Percentiles rank a stretch among this genome's conserved stretches.
Evolutionary conservation across 1,140 invertebrate species (phyloP).

Genomic region (Plodia interpunctella): DNA sequence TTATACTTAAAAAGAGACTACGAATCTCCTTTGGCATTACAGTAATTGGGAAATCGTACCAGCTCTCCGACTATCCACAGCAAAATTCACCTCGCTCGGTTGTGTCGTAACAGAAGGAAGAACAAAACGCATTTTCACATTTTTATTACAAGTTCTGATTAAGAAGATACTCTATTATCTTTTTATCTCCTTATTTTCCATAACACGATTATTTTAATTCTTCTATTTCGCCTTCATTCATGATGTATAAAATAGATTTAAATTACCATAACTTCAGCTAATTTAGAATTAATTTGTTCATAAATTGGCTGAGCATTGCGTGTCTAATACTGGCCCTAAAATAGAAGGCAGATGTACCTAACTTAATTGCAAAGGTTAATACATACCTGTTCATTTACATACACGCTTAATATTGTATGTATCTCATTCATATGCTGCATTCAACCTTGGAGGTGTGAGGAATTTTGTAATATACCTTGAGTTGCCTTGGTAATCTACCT

Average conservation of each 20-base stretch:
- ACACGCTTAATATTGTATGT: slow-evolving; percentile 19
- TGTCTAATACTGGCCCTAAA: slow-evolving; percentile 3
- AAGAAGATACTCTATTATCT: no score
- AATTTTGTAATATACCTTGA: slow-evolving; percentile 1
- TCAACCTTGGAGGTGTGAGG: neutral
- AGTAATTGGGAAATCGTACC: no score
- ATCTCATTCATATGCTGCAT: slow-evolving; percentile 19
- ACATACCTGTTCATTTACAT: slow-evolving; percentile 19
- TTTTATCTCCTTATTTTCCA: no score
- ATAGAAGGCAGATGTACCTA: slow-evolving; percentile 18
- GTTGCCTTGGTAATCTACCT: slow-evolving; percentile 12
- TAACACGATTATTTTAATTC: no score
- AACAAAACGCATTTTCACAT: no score
- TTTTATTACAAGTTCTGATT: no score
- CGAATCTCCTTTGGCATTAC: no score
- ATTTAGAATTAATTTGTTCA: neutral
- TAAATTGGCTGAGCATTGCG: slow-evolving; percentile 2
- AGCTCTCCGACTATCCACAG: no score
- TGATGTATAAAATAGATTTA: neutral
- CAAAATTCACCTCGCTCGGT: no score
- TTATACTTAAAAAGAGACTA: no score
- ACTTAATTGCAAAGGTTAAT: slow-evolving; percentile 23
- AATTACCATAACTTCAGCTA: slow-evolving; percentile 1
- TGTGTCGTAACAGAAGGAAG: no score
- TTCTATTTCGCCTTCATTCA: no score